Base-by-base conservation (phyloP, 2,113 vertebrate genomes). In the Gymnocephalus cernua region DNA sequence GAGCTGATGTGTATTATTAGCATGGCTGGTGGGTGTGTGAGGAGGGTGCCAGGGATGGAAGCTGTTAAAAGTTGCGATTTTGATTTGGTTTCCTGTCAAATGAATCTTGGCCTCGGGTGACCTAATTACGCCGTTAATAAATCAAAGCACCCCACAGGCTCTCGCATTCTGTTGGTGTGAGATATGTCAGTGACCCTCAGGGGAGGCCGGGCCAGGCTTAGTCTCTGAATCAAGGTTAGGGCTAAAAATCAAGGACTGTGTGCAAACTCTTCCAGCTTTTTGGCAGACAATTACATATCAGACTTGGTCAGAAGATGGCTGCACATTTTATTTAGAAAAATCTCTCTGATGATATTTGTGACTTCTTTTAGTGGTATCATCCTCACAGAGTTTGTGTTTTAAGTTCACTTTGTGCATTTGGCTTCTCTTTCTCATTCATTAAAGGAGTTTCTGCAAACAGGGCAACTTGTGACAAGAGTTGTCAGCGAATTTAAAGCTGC, bases 101-200 rank as follows among this genome's bases (percentile, higher is more conserved):
- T 92, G 79, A 91, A 89, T 88, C 79, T 72, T 85, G 78, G 88
- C 90, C 92, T 90, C 83, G 65, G 80, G 87, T 91, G 92, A 93
- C 89, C 91, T 90, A 92, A 94, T 94, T 93, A 93, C 84, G 84
- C 69, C 14, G 65, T 87, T 86, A 79, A 93, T 94, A 88, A 91
- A 92, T 93, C 91, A 93, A 79, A 84, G 74, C 61, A 1, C 65
- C 83, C 89, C 84, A 68, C 80, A 57, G 86, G 85, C 79, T 27
- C 38, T 65, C 14, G 29, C 41, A 21, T 77, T 79, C 81, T 86
- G 86, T 78, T 85, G 86, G 73, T 83, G 86, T 82, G 90, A 91
- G 90, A 91, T 89, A 86, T 89, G 84, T 84, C 80, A 81, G 85
- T 71, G 89, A 90, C 89, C 90, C 89, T 70, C 79, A 5, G 75